Evolutionary conservation across 2,888 invertebrate species (phyloP), one percentile per base, ranked within the genome.

Genomic region (Melanotus villosus): DNA sequence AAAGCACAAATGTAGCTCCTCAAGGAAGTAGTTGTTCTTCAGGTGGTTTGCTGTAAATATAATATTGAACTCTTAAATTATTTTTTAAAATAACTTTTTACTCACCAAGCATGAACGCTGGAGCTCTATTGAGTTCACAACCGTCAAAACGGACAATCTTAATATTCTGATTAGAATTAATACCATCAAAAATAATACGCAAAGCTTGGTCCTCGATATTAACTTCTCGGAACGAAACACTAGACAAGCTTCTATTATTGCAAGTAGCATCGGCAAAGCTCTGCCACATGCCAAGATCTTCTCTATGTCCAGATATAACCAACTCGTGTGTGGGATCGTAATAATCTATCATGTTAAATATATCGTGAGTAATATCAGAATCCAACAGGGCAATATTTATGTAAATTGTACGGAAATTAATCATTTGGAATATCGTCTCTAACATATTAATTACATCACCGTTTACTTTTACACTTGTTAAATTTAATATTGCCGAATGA

Each of bases 361-460:
- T 80, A 69, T 83, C 83, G 26, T 81, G 78, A 1, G 81, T 81
- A 64, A 80, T 80, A 34, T 9, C 2, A 10, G 78, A 73, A 47
- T 80, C 80, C 59, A 80, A 79, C n/a, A n/a, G n/a, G n/a, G n/a
- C n/a, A n/a, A n/a, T n/a, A n/a, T n/a, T n/a, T n/a, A n/a, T n/a
- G 45, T 76, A 75, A 18, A 84, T 74, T 10, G 78, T 81, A 56
- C 78, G 79, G 70, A 84, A 84, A 74, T 82, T 83, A n/a, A 79
- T 71, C 18, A 83, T 77, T 76, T 81, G 81, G 23, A 84, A 74
- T 41, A 84, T 59, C 65, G 81, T 81, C 70, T 84, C 84, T 4
- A 83, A 66, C 4, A 83, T 83, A 64, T 84, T 83, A 58, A 82
- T 81, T 23, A 83, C 82, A 71, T 83, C 83, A 65, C 75, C 75